Evolutionary conservation across 2,797 vertebrate genomes (phyloP), one percentile per base, ranked within the genome.

Genomic region (Lateolabrax maculatus): DNA sequence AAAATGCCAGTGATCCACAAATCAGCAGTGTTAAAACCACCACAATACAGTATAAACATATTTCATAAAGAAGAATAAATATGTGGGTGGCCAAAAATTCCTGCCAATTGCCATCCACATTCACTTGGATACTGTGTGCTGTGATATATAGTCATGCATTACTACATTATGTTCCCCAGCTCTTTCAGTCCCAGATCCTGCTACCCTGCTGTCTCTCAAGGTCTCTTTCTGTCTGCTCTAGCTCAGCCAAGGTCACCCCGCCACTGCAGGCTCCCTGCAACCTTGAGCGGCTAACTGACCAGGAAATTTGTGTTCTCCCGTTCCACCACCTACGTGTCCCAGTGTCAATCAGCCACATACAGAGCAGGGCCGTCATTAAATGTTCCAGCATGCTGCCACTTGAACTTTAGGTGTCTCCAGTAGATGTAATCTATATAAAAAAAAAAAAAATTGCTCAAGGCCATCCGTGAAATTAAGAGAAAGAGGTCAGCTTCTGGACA

Each of bases 221-320:
- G 91, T 88, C 84, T 84, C 82, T 48, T 84, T 89, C 87, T 86
- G 86, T 92, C 89, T 92, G 87, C 90, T 90, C 86, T 18, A 10
- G 85, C 93, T 91, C 39, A 79, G 85, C 83, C 93, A 93, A 94
- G 93, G 93, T 94, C 90, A 91, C 39, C 67, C 13, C 7, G 23
- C 86, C 58, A 71, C 89, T 85, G 79, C 81, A 68, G 86, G 88
- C 90, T 89, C 81, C 61, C 77, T 56, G 87, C 87, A 86, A 92
- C 93, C 94, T 95, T 94, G 92, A 92, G 93, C 64, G 43, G 64
- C 93, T 94, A 92, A 94, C 93, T 90, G 92, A 93, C 91, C 89
- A 82, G 93, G 89, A 94, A 94, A 94, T 90, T 92, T 91, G 92
- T 86, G 89, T 91, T 91, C 90, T 90, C 89, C 89, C 37, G 61